These are phyloP conservation scores for Theocolax elegans DNA, from an alignment of 1,140 invertebrate species.

Conservation along the genomic window DNA sequence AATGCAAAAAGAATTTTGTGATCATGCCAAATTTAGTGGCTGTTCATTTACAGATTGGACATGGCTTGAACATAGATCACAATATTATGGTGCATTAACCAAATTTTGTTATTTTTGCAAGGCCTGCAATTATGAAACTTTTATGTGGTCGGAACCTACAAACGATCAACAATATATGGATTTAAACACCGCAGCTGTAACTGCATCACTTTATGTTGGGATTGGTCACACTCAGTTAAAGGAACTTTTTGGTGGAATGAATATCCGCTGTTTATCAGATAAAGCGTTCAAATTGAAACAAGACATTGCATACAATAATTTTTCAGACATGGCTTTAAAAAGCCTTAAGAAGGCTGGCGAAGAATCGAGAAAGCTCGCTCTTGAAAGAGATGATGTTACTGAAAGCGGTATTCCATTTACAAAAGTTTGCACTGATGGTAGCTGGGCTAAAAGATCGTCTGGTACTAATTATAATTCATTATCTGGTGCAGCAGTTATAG, in stretches of 20 bases:
- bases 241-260: not conserved
- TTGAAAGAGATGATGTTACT: slow-evolving; percentile 42
- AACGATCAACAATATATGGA: not conserved
- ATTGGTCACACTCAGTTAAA: not conserved
- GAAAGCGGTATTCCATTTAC: slow-evolving; percentile 49
- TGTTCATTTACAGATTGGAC: no score
- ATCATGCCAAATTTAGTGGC: no score
- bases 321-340: not conserved
- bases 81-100: no score
- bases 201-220: not conserved
- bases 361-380: no score
- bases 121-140: no score
- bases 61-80: no score
- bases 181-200: not conserved
- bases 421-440: slow-evolving; percentile 53
- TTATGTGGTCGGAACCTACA: not conserved
- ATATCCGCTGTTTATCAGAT: not conserved
- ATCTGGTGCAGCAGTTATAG: slow-evolving; percentile 51
- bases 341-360: not conserved
- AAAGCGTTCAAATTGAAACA: not conserved
- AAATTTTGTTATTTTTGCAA: no score
- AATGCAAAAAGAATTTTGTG: no score
- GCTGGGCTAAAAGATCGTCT: slow-evolving; percentile 55
- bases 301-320: not conserved
- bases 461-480: slow-evolving; percentile 43